Evolutionary conservation across 2,888 invertebrate species (phyloP).

Genomic region (Cryptus viduatorius): DNA sequence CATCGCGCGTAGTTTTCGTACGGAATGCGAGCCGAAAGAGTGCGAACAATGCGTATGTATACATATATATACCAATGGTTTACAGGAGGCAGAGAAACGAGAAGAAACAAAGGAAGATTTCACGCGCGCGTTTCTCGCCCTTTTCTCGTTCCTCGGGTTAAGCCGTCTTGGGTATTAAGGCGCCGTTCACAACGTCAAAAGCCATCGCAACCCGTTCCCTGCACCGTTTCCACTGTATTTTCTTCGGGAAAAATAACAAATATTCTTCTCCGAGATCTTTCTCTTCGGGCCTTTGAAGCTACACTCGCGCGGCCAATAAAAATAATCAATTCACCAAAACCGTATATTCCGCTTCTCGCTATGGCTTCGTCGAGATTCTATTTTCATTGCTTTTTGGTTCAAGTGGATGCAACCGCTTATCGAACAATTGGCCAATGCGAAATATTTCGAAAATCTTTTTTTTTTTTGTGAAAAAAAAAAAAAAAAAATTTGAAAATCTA

Average conservation of each 20-base stretch:
- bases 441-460: neutral
- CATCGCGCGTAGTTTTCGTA: slow-evolving; percentile 12
- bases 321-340: slow-evolving; percentile 62
- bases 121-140: slow-evolving; percentile 27
- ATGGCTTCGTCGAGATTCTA: slow-evolving; percentile 24
- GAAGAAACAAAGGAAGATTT: slow-evolving; percentile 62
- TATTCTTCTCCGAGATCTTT: slow-evolving; percentile 57
- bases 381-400: slow-evolving; percentile 15
- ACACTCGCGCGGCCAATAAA: slow-evolving; percentile 57
- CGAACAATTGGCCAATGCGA: neutral
- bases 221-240: slow-evolving; percentile 15
- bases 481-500: no score
- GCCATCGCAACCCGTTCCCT: slow-evolving; percentile 10
- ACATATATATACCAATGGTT: slow-evolving; percentile 15
- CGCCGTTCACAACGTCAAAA: slow-evolving; percentile 29
- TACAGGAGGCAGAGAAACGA: slow-evolving; percentile 7
- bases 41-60: slow-evolving; percentile 31
- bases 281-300: slow-evolving; percentile 60
- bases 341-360: slow-evolving; percentile 9
- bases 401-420: neutral
- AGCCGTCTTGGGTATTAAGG: slow-evolving; percentile 45
- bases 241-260: slow-evolving; percentile 63
- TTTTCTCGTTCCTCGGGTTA: neutral
- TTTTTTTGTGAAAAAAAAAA: no score
- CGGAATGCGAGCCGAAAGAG: slow-evolving; percentile 38